A percentile compares a stretch with the other conserved stretches of the same genome.
Evolutionary conservation across 2,113 vertebrate genomes (phyloP).

Genomic region (Nesogale talazaci): DNA sequence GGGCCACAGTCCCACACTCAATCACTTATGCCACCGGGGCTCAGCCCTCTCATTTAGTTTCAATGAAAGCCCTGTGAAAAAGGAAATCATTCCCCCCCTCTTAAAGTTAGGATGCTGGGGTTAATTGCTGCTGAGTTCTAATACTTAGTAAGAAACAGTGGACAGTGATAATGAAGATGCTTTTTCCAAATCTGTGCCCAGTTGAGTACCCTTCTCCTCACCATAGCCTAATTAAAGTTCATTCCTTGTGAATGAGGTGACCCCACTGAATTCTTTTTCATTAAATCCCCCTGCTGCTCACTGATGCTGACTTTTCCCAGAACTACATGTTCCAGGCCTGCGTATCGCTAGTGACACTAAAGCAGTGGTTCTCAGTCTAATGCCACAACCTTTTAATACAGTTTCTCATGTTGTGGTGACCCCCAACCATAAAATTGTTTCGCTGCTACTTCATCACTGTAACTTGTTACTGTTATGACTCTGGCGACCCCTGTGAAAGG

Average conservation of each 20-base stretch:
- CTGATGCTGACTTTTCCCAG: not conserved
- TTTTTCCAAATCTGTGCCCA: not conserved
- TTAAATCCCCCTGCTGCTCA: not conserved
- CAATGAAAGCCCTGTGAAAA: not conserved
- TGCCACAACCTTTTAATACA: too few species aligned
- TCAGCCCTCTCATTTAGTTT: constrained; percentile 10
- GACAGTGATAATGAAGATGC: not conserved
- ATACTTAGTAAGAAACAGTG: not conserved
- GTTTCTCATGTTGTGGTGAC: too few species aligned
- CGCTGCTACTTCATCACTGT: too few species aligned
- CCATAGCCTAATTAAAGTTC: not conserved
- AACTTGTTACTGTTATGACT: too few species aligned
- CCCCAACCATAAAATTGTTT: too few species aligned
- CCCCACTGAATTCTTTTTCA: not conserved
- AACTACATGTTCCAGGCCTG: not conserved
- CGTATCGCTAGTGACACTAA: not conserved
- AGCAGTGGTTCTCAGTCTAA: too few species aligned
- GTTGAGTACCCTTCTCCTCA: not conserved
- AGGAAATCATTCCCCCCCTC: not conserved
- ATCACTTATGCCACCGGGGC: too few species aligned
- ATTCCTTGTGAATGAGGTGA: not conserved
- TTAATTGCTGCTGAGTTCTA: not conserved
- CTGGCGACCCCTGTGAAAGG: too few species aligned
- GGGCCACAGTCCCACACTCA: too few species aligned
- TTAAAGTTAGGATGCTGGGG: not conserved